Evolutionary conservation across 2,797 vertebrate genomes (phyloP).

Genomic region (Hemibagrus guttatus): DNA sequence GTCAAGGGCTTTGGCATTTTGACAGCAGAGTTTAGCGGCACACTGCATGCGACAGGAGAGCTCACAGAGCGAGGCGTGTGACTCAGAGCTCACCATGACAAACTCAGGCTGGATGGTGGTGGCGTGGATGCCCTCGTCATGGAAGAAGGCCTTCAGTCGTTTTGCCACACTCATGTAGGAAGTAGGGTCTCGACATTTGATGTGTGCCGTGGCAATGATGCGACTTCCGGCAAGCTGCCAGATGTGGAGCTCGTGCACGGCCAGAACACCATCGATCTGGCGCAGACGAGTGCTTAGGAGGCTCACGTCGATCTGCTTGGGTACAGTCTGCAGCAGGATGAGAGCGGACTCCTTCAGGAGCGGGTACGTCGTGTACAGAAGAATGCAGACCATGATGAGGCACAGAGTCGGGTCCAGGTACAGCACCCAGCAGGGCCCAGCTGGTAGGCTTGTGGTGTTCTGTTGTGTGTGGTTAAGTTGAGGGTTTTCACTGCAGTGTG

Average conservation of each 20-base stretch:
- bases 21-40: constrained; percentile 92
- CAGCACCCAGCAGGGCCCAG: constrained; percentile 95
- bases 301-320: constrained; percentile 94
- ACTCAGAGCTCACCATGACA: constrained; percentile 86
- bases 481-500: constrained; percentile 73
- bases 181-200: constrained; percentile 93
- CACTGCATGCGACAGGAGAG: constrained; percentile 96
- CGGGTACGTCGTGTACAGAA: constrained; percentile 95
- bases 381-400: constrained; percentile 92
- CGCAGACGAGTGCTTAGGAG: constrained; percentile 85
- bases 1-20: constrained; percentile 52
- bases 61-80: constrained; percentile 85
- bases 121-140: constrained; percentile 95
- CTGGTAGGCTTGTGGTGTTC: constrained; percentile 44
- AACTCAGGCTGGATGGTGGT: constrained; percentile 99
- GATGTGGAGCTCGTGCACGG: constrained; percentile 95
- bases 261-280: constrained; percentile 88
- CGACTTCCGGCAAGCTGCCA: constrained; percentile 97
- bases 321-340: constrained; percentile 97
- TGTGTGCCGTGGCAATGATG: constrained; percentile 97
- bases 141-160: constrained; percentile 95
- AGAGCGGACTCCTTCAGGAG: constrained; percentile 97
- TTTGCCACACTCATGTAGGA: constrained; percentile 98
- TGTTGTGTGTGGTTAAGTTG: constrained; percentile 74
- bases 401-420: constrained; percentile 95